Conservation (phyloP, 2,888 invertebrate species). For the Opisthograptis luteolata region DNA sequence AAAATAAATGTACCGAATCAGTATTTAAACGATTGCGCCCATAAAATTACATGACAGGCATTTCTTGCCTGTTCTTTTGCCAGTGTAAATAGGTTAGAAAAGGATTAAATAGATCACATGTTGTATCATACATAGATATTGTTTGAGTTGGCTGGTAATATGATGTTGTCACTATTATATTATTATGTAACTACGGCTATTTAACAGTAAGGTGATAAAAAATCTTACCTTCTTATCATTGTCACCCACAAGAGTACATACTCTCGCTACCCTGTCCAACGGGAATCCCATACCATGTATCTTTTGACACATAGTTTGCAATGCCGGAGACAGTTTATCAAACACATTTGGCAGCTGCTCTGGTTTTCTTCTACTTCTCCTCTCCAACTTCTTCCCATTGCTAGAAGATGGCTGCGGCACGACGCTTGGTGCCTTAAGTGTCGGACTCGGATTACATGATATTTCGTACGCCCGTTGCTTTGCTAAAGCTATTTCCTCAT, state of each 20-base stretch:
- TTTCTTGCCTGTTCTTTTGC: no score
- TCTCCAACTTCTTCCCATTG: conserved; percentile 54
- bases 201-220: neutral
- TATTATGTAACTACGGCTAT: neutral
- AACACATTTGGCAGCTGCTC: conserved; percentile 71
- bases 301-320: conserved; percentile 88
- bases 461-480: conserved; percentile 78
- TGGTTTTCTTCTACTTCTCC: conserved; percentile 53
- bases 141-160: no score
- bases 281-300: conserved; percentile 96
- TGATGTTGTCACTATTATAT: no score
- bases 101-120: no score
- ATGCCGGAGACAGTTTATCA: conserved; percentile 73
- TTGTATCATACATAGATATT: no score
- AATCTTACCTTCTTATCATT: conserved; percentile 91
- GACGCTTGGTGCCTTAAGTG: conserved; percentile 58
- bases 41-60: no score
- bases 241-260: conserved; percentile 90
- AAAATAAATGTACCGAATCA: no score
- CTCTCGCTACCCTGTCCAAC: conserved; percentile 90
- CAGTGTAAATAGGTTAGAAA: no score
- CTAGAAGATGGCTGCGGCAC: conserved; percentile 51
- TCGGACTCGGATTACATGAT: conserved; percentile 81
- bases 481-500: conserved; percentile 85
- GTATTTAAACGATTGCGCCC: no score